Conservation (phyloP, 2,113 vertebrate species). For the Tyto alba region DNA sequence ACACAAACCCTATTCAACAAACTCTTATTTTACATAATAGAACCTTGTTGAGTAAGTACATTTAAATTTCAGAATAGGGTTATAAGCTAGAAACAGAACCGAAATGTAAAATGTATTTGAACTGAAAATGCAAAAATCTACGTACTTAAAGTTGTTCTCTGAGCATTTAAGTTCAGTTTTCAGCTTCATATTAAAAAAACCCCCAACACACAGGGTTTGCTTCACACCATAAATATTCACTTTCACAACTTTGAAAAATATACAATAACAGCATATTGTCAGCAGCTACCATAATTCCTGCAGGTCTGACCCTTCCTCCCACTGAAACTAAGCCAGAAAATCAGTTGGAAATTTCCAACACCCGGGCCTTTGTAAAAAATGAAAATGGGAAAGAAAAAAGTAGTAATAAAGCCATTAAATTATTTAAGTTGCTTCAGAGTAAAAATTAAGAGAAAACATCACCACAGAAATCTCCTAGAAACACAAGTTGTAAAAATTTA, state of each 20-base stretch:
- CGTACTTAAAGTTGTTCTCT: not conserved
- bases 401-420: not conserved
- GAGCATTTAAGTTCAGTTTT: not conserved
- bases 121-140: not conserved
- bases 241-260: not conserved
- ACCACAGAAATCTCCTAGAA: not conserved
- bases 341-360: not conserved
- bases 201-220: not conserved
- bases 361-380: not conserved
- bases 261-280: not conserved
- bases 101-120: not conserved
- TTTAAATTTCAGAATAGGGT: not conserved
- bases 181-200: not conserved
- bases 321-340: not conserved
- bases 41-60: not conserved
- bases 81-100: not conserved
- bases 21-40: not conserved
- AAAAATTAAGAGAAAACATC: not conserved
- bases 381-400: not conserved
- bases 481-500: not conserved
- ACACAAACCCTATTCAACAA: not conserved
- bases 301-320: not conserved
- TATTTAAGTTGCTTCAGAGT: not conserved
- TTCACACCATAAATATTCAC: not conserved
- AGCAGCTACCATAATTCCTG: not conserved